Percentiles rank a stretch among this genome's conserved stretches.
Conservation (phyloP, 1,140 invertebrate genomes). For the Euura saliciscinereae region DNA sequence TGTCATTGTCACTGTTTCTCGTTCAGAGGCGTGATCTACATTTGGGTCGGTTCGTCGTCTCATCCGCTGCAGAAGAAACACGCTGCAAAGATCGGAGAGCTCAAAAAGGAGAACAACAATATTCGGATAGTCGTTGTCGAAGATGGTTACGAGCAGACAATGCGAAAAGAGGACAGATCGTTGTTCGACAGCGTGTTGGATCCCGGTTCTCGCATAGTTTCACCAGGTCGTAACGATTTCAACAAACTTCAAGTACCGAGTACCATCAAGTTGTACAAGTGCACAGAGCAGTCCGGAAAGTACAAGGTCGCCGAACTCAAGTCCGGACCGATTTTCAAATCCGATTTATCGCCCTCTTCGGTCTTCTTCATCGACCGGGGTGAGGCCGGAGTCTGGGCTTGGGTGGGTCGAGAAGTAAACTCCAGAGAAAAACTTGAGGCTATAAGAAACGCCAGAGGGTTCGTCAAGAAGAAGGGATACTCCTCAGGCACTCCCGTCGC, state of each 20-base stretch:
- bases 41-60: conserved; percentile 53
- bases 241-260: conserved; percentile 50
- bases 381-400: conserved; percentile 88
- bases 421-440: conserved; percentile 76
- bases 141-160: conserved; percentile 82
- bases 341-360: conserved; percentile 80
- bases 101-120: conserved; percentile 49
- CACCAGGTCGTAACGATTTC: conserved; percentile 58
- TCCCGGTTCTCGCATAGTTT: conserved; percentile 66
- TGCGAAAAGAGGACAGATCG: conserved; percentile 67
- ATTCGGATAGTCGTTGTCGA: conserved; percentile 72
- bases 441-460: conserved; percentile 85
- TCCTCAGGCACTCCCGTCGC: conserved; percentile 76
- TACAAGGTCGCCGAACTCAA: conserved; percentile 89
- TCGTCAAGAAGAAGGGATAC: conserved; percentile 88
- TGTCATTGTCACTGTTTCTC: background rate
- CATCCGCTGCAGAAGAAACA: conserved; percentile 52
- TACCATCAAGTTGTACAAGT: conserved; percentile 70
- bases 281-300: conserved; percentile 79
- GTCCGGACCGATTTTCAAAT: conserved; percentile 78
- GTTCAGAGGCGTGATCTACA: conserved; percentile 41
- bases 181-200: conserved; percentile 75
- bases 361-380: conserved; percentile 89
- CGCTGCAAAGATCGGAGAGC: conserved; percentile 46
- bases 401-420: conserved; percentile 81